These are phyloP conservation scores for Glossosoma conforme DNA, from an alignment of 1,140 invertebrate species.

Conservation along the genomic window DNA sequence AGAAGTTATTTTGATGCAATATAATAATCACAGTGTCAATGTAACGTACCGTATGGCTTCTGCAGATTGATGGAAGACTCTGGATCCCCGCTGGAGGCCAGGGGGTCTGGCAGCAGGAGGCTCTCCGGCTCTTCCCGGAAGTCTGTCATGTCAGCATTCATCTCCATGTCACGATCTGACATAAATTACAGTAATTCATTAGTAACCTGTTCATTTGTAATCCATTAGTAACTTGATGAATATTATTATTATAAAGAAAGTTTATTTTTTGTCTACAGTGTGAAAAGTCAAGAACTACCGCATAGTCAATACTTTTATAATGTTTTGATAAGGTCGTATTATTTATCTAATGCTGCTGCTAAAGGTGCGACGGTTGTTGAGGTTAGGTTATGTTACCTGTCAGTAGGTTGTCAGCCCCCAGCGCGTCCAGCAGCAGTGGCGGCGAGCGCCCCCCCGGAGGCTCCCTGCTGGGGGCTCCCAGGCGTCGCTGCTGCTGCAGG, in stretches of 20 bases:
- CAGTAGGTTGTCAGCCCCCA: conserved; percentile 20
- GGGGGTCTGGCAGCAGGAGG: conserved; percentile 35
- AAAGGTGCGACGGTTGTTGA: too few relatives aligned
- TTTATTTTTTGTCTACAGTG: too few relatives aligned
- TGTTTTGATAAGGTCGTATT: too few relatives aligned
- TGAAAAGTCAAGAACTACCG: too few relatives aligned
- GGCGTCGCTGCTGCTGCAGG: conserved; percentile 25
- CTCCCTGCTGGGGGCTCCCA: conserved; percentile 24
- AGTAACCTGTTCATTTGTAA: too few relatives aligned
- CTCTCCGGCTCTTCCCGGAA: conserved; percentile 36
- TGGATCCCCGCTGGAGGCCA: conserved; percentile 35
- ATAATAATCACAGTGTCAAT: too few relatives aligned
- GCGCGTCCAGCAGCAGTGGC: conserved; percentile 21
- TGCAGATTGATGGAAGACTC: conserved; percentile 1
- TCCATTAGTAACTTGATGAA: too few relatives aligned
- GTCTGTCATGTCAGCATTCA: conserved; percentile 41
- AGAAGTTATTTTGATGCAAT: too few relatives aligned
- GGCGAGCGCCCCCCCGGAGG: conserved; percentile 7
- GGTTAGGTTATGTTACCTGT: too few relatives aligned
- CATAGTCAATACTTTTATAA: too few relatives aligned
- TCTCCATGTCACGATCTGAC: conserved; percentile 42
- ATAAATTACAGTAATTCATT: conserved; percentile 1
- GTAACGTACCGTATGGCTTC: conserved; percentile 8
- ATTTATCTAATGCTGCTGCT: too few relatives aligned
- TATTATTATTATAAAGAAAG: too few relatives aligned